These are phyloP conservation scores for Diorhabda sublineata DNA, from an alignment of 1,140 invertebrate genomes.

Conservation along the genomic window DNA sequence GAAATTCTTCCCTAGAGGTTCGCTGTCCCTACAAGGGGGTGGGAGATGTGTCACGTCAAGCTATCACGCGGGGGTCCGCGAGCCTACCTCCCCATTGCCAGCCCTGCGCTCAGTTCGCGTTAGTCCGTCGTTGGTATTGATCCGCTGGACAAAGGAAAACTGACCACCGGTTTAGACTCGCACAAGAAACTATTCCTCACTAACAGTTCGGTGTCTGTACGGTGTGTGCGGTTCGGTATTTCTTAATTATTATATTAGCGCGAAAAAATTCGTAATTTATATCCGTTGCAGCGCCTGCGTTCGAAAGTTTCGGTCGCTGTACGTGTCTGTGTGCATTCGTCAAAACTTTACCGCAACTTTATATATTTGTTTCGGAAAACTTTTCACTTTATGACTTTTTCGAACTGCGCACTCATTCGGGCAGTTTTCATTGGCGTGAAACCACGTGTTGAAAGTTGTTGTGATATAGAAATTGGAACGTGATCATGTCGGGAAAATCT, in stretches of 20 bases:
- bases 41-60: slow-evolving; percentile 47
- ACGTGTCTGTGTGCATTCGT: slow-evolving; percentile 20
- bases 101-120: slow-evolving; percentile 38
- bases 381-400: slow-evolving; percentile 33
- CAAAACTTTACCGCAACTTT: slow-evolving; percentile 32
- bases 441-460: slow-evolving; percentile 27
- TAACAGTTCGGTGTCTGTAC: slow-evolving; percentile 22
- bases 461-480: slow-evolving; percentile 17
- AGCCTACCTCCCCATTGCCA: slow-evolving; percentile 36
- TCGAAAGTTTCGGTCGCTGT: slow-evolving; percentile 9
- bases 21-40: slow-evolving; percentile 24
- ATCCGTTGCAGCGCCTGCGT: slow-evolving; percentile 25
- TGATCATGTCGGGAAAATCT: slow-evolving; percentile 38
- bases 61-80: slow-evolving; percentile 43
- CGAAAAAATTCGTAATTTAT: slow-evolving; percentile 11
- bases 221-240: slow-evolving; percentile 8
- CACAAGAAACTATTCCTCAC: slow-evolving; percentile 40
- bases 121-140: slow-evolving; percentile 44
- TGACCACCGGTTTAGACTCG: slow-evolving; percentile 41
- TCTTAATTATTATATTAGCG: background rate
- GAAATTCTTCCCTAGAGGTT: slow-evolving; percentile 22
- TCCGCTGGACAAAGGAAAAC: slow-evolving; percentile 47
- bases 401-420: slow-evolving; percentile 30
- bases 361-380: slow-evolving; percentile 18
- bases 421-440: slow-evolving; percentile 28